phyloP scores from a whole-genome alignment of 2,797 vertebrate genomes.

The Pogonophryne albipinna region DNA sequence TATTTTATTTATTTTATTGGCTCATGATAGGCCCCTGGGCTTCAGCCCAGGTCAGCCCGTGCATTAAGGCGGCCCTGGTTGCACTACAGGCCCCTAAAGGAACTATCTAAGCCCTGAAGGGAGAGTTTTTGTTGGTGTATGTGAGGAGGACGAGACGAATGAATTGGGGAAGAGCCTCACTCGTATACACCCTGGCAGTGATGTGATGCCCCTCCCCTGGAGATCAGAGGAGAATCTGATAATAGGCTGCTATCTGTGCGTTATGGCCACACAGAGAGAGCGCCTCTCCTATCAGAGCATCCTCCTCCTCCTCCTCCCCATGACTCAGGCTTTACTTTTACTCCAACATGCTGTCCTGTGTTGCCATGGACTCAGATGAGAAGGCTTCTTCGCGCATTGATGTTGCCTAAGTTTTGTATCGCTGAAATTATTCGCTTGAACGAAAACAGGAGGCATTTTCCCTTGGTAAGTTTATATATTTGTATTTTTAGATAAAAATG shows the following conservation, averaged over 20 bases:
- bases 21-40: too few relatives aligned
- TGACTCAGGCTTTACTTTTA: slow-evolving; percentile 39
- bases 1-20: too few relatives aligned
- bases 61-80: too few relatives aligned
- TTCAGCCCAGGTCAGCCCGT: too few relatives aligned
- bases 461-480: slow-evolving; percentile 59
- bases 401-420: slow-evolving; percentile 7
- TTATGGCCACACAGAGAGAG: slow-evolving; percentile 65
- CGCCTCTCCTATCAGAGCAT: slow-evolving; percentile 37
- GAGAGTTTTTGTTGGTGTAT: neutral
- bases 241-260: slow-evolving; percentile 73
- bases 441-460: slow-evolving; percentile 1
- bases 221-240: slow-evolving; percentile 61
- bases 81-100: slow-evolving; percentile 3
- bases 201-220: slow-evolving; percentile 72
- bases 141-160: slow-evolving; percentile 1
- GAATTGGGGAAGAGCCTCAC: slow-evolving; percentile 31
- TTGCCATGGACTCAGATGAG: slow-evolving; percentile 17
- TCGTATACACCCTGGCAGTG: slow-evolving; percentile 38
- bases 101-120: neutral
- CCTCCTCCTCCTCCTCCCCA: slow-evolving; percentile 54
- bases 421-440: slow-evolving; percentile 4
- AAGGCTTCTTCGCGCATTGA: slow-evolving; percentile 1
- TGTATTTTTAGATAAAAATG: neutral
- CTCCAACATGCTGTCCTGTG: slow-evolving; percentile 44